Percentiles rank a stretch among this genome's conserved stretches.
phyloP scores from a whole-genome alignment of 2,797 vertebrate species.

The Sphenodon punctatus region DNA sequence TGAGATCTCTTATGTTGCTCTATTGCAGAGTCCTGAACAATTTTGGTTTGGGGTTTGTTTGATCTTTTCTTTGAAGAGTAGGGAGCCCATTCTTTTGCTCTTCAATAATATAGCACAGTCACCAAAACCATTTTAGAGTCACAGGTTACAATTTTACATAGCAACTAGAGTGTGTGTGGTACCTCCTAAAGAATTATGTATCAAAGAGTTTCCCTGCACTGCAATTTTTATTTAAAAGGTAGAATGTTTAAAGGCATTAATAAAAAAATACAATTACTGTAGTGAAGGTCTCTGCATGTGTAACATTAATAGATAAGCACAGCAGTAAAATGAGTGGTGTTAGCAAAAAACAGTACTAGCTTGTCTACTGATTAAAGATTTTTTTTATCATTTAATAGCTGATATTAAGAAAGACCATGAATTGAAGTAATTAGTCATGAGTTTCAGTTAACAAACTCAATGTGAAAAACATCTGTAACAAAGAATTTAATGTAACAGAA shows the following conservation, averaged over 20 bases:
- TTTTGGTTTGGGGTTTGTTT: not conserved
- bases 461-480: constrained; percentile 28
- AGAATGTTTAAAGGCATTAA: constrained; percentile 29
- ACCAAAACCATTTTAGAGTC: too few relatives aligned
- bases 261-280: constrained; percentile 44
- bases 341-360: constrained; percentile 20
- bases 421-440: not conserved
- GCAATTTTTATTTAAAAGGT: constrained; percentile 5
- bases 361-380: constrained; percentile 39
- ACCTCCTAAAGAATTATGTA: constrained; percentile 28
- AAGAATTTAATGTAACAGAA: constrained; percentile 5
- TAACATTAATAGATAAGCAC: not conserved
- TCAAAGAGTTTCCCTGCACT: not conserved
- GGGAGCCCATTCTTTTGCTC: too few relatives aligned
- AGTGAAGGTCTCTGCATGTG: constrained; percentile 25
- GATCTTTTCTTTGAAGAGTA: too few relatives aligned
- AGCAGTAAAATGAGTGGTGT: constrained; percentile 24
- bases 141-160: too few relatives aligned
- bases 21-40: not conserved
- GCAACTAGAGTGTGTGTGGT: too few relatives aligned
- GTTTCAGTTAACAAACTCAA: constrained; percentile 2
- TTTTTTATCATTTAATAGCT: constrained; percentile 40
- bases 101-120: not conserved
- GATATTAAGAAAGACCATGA: constrained; percentile 35
- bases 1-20: not conserved